phyloP scores from a whole-genome alignment of 2,113 vertebrate species.

The Amphiprion ocellaris region DNA sequence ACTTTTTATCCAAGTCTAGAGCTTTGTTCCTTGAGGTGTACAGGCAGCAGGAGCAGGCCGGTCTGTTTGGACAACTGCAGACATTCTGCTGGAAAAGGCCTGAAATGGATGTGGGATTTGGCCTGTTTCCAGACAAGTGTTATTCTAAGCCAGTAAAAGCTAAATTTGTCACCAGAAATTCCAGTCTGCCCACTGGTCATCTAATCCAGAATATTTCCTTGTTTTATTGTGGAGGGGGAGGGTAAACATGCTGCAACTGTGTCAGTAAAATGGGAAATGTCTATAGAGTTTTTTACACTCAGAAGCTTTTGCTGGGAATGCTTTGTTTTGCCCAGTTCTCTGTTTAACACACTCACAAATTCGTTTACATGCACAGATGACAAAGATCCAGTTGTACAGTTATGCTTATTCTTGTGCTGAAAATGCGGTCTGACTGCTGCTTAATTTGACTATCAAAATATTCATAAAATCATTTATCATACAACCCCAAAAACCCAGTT shows the following conservation, averaged over 20 bases:
- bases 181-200: conserved; percentile 40
- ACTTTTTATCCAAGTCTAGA: neutral
- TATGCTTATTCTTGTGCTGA: too few species aligned
- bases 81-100: conserved; percentile 60
- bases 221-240: conserved; percentile 3
- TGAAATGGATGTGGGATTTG: conserved; percentile 79
- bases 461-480: neutral
- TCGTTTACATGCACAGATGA: conserved; percentile 2
- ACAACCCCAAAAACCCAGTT: too few species aligned
- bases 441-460: neutral
- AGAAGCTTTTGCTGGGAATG: neutral
- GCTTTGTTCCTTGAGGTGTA: conserved; percentile 39
- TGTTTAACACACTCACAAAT: neutral
- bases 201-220: conserved; percentile 56
- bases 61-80: conserved; percentile 67
- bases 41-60: conserved; percentile 30
- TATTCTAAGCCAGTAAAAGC: conserved; percentile 76
- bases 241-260: conserved; percentile 11
- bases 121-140: conserved; percentile 66
- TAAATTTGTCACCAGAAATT: conserved; percentile 74
- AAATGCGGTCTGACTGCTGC: neutral
- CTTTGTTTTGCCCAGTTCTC: neutral
- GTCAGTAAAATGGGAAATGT: conserved; percentile 11
- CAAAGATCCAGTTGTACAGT: neutral
- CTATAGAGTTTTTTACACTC: neutral